Evolutionary conservation across 30 jellyfish, hydroid and myxozoan species (phyloP).

Genomic region (Sanderia malayensis): DNA sequence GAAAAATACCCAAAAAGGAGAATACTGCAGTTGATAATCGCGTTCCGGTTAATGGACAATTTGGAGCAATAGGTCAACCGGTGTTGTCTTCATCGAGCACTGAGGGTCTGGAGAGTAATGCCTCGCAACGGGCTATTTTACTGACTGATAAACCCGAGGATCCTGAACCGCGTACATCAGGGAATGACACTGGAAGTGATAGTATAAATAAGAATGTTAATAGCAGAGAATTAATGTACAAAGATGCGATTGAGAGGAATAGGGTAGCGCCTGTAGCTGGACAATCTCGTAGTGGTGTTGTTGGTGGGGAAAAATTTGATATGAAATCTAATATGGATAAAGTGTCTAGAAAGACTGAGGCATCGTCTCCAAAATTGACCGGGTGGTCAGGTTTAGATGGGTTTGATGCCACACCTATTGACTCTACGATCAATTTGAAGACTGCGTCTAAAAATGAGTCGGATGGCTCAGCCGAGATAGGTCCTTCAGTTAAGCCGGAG

Average conservation of each 20-base stretch:
- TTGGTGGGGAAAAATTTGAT: neutral
- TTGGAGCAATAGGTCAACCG: constrained; percentile 67
- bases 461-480: neutral
- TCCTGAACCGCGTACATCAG: neutral
- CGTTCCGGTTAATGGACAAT: constrained; percentile 41
- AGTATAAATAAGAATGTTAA: neutral
- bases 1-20: constrained; percentile 59
- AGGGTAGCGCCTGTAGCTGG: neutral
- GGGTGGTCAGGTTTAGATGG: constrained; percentile 96
- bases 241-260: constrained; percentile 9
- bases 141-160: neutral
- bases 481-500: neutral
- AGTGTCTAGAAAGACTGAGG: constrained; percentile 1
- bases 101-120: neutral
- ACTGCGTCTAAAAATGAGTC: neutral
- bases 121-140: neutral
- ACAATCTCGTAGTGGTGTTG: neutral
- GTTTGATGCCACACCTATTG: constrained; percentile 70
- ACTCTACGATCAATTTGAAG: constrained; percentile 2
- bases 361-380: constrained; percentile 72
- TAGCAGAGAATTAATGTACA: neutral
- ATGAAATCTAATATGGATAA: neutral
- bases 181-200: neutral
- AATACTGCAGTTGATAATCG: neutral
- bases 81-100: constrained; percentile 3